A percentile compares a stretch with the other conserved stretches of the same genome.
phyloP scores from a whole-genome alignment of 1,140 invertebrate genomes.

The Lamellibrachia luymesi region DNA sequence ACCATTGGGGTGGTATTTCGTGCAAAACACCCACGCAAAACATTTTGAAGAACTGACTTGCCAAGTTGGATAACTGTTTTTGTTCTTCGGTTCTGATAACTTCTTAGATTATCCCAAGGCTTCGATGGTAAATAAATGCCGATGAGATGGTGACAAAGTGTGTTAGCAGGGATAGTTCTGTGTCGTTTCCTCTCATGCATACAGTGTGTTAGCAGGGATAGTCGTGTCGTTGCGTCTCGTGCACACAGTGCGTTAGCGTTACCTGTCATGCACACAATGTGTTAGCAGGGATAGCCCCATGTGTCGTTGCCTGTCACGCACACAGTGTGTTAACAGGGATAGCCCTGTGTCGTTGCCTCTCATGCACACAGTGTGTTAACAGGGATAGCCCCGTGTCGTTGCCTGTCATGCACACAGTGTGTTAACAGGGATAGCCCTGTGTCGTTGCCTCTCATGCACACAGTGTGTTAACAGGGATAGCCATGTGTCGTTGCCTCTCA shows the following conservation, averaged over 20 bases:
- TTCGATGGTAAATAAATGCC: too few species aligned
- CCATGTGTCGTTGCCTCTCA: not conserved
- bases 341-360: too few species aligned
- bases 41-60: not conserved
- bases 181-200: too few species aligned
- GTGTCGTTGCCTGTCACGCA: too few species aligned
- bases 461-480: not conserved
- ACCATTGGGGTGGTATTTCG: not conserved
- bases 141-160: not conserved
- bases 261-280: not conserved
- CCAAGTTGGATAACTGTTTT: not conserved
- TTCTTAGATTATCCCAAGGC: not conserved
- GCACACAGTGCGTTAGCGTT: not conserved
- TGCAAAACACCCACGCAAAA: not conserved
- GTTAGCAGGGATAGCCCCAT: not conserved
- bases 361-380: too few species aligned
- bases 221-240: not conserved
- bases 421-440: too few species aligned
- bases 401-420: too few species aligned
- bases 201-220: not conserved
- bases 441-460: not conserved
- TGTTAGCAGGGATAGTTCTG: not conserved
- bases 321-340: too few species aligned
- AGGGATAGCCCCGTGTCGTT: too few species aligned
- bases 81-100: not conserved